phyloP scores from a whole-genome alignment of 2,113 vertebrate species.

The Macquaria australasica region DNA sequence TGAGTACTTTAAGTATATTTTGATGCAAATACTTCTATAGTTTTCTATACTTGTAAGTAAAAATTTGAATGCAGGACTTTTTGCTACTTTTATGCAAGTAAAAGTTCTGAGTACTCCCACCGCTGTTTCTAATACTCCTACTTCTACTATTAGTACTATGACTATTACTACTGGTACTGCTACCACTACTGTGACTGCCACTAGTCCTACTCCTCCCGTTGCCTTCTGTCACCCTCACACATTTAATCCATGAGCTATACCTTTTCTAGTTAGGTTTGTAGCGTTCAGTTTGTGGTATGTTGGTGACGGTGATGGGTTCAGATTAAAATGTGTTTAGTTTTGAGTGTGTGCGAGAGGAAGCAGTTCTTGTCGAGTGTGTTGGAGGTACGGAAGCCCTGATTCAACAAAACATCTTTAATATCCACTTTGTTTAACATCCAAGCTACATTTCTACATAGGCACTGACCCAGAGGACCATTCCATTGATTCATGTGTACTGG shows the following conservation, averaged over 20 bases:
- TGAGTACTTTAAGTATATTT: not conserved
- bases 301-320: too few relatives aligned
- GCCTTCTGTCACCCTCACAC: not conserved
- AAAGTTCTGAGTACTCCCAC: not conserved
- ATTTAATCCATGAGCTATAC: not conserved
- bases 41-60: too few relatives aligned
- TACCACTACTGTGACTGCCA: not conserved
- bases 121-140: too few relatives aligned
- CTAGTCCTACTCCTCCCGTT: not conserved
- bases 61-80: too few relatives aligned
- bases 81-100: too few relatives aligned
- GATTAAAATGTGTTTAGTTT: not conserved
- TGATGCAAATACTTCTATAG: too few relatives aligned
- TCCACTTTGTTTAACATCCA: conserved; percentile 7
- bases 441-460: not conserved
- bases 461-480: not conserved
- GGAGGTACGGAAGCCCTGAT: not conserved
- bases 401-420: conserved; percentile 19
- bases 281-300: not conserved
- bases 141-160: too few relatives aligned
- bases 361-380: not conserved
- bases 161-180: not conserved
- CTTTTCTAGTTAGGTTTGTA: not conserved
- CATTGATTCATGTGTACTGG: not conserved
- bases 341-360: not conserved